A percentile compares a stretch with the other conserved stretches of the same genome.
These are phyloP conservation scores for Pelecanoides urinatrix DNA, from an alignment of 2,113 vertebrate species.

Conservation along the genomic window DNA sequence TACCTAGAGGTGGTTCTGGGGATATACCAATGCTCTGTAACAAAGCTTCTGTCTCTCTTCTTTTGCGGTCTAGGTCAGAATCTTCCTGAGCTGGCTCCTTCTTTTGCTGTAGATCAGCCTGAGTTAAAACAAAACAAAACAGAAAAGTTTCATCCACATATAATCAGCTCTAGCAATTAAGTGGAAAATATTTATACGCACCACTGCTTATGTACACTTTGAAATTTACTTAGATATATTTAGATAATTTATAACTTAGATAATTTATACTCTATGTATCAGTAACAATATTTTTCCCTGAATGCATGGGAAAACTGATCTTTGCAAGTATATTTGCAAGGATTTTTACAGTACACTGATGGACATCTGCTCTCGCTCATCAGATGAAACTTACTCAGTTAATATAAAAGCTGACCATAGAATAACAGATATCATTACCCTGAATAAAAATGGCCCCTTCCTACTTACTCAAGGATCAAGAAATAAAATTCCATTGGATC, in stretches of 20 bases:
- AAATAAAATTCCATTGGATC: neutral
- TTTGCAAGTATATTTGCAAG: neutral
- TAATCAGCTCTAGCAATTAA: neutral
- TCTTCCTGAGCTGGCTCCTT: constrained; percentile 86
- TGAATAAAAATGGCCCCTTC: neutral
- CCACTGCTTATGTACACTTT: neutral
- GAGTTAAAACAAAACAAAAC: neutral
- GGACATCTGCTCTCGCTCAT: neutral
- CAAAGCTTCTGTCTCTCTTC: constrained; percentile 93
- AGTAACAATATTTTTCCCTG: neutral
- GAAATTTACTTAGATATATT: neutral
- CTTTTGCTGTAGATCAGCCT: constrained; percentile 90
- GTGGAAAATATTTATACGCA: neutral
- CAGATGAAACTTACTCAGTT: neutral
- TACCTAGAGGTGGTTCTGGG: constrained; percentile 94
- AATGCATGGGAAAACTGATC: neutral
- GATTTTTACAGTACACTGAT: neutral
- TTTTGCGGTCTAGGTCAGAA: constrained; percentile 93
- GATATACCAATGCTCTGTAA: constrained; percentile 98
- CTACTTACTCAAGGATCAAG: neutral
- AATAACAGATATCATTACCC: neutral
- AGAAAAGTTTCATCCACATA: neutral
- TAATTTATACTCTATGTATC: neutral
- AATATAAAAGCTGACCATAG: neutral
- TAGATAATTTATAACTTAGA: neutral